These are phyloP conservation scores for Rotaria socialis DNA, from an alignment of 2,888 invertebrate species.

Conservation along the genomic window DNA sequence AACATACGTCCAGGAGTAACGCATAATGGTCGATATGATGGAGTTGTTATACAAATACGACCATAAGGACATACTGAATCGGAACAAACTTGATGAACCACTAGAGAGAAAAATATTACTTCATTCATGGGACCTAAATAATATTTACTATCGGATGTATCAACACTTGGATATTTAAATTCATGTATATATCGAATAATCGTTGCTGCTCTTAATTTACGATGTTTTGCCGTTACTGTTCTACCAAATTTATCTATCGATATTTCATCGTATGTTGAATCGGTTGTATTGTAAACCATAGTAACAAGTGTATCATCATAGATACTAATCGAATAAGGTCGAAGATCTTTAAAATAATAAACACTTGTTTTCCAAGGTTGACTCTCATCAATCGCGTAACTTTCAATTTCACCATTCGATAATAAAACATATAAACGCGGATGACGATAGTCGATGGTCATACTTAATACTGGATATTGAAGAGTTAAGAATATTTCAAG, in stretches of 20 bases:
- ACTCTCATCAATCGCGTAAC: neutral
- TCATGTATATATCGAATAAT: constrained; percentile 15
- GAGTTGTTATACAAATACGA: neutral
- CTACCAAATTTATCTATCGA: constrained; percentile 6
- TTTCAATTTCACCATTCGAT: constrained; percentile 20
- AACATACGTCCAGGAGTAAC: neutral
- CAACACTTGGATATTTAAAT: constrained; percentile 13
- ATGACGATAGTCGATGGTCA: constrained; percentile 13
- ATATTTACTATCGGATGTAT: neutral
- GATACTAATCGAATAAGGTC: neutral
- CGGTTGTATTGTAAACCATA: neutral
- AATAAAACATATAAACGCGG: neutral
- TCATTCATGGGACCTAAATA: no score
- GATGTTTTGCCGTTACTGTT: neutral
- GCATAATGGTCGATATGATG: neutral
- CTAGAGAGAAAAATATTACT: neutral
- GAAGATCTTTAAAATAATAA: neutral
- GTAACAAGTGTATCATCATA: constrained; percentile 12
- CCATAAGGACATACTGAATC: neutral
- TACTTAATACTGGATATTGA: neutral
- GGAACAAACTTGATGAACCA: neutral
- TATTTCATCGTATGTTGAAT: constrained; percentile 5
- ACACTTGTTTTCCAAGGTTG: neutral
- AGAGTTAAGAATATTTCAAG: neutral
- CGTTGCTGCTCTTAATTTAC: neutral